These are phyloP conservation scores for Drosophila cognata DNA, from an alignment of 2,888 invertebrate species.

Conservation along the genomic window DNA sequence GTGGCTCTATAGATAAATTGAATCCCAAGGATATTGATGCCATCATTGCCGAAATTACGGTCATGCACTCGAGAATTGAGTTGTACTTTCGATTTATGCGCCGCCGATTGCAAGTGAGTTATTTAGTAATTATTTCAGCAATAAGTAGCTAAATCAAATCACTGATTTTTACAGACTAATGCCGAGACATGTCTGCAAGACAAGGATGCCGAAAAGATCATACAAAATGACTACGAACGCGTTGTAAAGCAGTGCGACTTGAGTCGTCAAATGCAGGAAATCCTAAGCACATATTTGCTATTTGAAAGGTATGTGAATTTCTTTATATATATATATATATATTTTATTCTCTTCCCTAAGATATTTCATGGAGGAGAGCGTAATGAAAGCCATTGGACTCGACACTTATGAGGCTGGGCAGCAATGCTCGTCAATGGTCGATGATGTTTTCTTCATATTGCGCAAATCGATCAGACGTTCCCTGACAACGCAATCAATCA, in stretches of 20 bases:
- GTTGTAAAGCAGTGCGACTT: constrained; percentile 90
- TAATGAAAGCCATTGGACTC: constrained; percentile 94
- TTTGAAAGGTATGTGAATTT: constrained; percentile 89
- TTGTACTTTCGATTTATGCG: constrained; percentile 95
- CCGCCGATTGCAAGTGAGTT: constrained; percentile 88
- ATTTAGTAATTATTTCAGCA: neutral
- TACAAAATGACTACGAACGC: constrained; percentile 87
- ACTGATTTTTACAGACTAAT: constrained; percentile 86
- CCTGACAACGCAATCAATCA: constrained; percentile 95
- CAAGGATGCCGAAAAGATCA: constrained; percentile 85
- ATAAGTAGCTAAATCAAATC: constrained; percentile 10
- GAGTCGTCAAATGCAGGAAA: constrained; percentile 91
- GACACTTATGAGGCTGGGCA: constrained; percentile 90
- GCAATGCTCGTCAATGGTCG: constrained; percentile 95
- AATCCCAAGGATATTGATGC: constrained; percentile 95
- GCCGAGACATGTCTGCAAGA: constrained; percentile 87
- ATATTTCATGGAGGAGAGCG: constrained; percentile 97
- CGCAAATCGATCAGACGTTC: constrained; percentile 97
- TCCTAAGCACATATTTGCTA: constrained; percentile 94
- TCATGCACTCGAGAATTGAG: constrained; percentile 95
- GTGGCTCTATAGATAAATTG: constrained; percentile 86
- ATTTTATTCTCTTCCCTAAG: constrained; percentile 74
- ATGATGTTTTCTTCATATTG: constrained; percentile 98
- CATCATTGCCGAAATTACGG: constrained; percentile 94
- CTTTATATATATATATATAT: too few relatives aligned